Base-by-base conservation (phyloP, 2,888 invertebrate genomes). In the Drosophila atripex region DNA sequence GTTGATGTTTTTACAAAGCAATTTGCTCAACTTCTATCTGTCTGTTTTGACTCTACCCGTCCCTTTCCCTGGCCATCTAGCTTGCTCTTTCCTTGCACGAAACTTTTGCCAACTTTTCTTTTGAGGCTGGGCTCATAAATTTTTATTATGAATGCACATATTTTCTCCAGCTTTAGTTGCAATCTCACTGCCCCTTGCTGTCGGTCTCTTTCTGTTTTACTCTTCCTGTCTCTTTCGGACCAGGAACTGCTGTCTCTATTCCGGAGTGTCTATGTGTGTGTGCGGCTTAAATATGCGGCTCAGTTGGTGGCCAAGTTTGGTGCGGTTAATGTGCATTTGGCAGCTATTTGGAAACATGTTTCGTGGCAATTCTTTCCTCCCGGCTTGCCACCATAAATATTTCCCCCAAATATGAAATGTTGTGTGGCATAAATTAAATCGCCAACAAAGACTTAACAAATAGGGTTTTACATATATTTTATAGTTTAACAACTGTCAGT, bases 131-230 rank as follows among this genome's bases (percentile, higher is more conserved):
- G 58, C 63, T 74, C 74, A 82, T 86, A 85, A 85, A 82, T 86
- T 85, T 87, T 46, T 85, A 78, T 82, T 87, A 82, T 86, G 71
- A 71, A 73, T 71, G 73, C 57, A 65, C 65, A 53, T 64, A 52
- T 64, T 71, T 70, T 63, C 28, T 32, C 38, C 16, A 12, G 9
- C 28, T 51, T 66, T 30, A 23, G 38, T 38, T 66, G 66, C 64
- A 64, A 28, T 63, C 16, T 38, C n/a, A 5, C 16, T 47, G 18
- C 2, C 14, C 8, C 23, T 16, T 25, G 12, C 28, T 39, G 25
- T 23, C 16, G 23, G 8, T 28, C 28, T 28, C 28, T 28, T 28
- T 28, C 28, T 28, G 7, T 9, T 11, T 2, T 25, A 8, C 46
- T 30, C 25, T 16, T 16, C 16, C 7, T n/a, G 30, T 51, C 63